Evolutionary conservation across 2,888 invertebrate genomes (phyloP).

Genomic region (Lasius platythorax): DNA sequence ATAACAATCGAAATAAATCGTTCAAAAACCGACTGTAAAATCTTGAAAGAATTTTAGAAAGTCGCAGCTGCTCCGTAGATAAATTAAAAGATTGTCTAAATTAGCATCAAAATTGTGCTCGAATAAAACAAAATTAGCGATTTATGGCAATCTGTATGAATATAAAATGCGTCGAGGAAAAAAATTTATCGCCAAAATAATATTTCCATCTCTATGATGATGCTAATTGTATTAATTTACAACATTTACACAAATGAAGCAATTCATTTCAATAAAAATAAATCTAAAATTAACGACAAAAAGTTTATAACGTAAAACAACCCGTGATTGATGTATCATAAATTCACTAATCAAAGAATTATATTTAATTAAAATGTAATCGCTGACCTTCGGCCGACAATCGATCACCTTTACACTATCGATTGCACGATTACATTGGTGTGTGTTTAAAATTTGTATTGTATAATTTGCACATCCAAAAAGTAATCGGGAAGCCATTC

Average conservation of each 20-base stretch:
- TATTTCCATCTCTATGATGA: not conserved
- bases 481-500: conserved; percentile 31
- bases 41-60: not conserved
- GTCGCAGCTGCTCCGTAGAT: not conserved
- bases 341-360: not conserved
- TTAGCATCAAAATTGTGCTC: not conserved
- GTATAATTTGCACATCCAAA: not conserved
- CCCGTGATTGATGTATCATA: not conserved
- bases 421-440: not conserved
- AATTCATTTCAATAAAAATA: not conserved
- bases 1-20: not conserved
- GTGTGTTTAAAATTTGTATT: not conserved
- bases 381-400: not conserved
- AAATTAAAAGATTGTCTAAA: conserved; percentile 4
- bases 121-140: not conserved
- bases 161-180: not conserved
- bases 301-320: conserved; percentile 2
- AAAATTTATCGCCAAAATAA: not conserved
- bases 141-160: not conserved
- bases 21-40: not conserved
- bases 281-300: not conserved
- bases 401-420: not conserved
- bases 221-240: not conserved
- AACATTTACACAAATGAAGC: not conserved
- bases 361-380: conserved; percentile 16